Conservation (phyloP, 2,797 vertebrate species). For the Pogoniulus pusillus region DNA sequence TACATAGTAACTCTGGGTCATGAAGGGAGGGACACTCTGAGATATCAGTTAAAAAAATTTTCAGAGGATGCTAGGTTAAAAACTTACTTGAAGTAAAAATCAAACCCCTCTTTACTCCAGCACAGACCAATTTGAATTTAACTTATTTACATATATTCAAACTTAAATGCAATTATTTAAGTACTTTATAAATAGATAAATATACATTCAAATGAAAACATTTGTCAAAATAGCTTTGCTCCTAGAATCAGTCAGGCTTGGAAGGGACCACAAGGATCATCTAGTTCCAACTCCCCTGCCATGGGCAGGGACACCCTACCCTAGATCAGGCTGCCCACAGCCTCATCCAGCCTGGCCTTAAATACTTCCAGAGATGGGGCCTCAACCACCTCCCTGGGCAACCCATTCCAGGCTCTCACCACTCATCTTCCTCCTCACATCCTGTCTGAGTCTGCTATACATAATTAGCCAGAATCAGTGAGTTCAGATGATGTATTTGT, state of each 20-base stretch:
- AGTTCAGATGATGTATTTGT: not conserved
- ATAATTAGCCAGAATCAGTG: not conserved
- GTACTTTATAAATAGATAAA: not conserved
- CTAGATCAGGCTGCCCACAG: too few relatives aligned
- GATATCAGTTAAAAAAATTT: conserved; percentile 42
- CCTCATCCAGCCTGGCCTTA: too few relatives aligned
- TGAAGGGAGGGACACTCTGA: not conserved
- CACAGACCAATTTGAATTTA: not conserved
- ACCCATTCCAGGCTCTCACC: too few relatives aligned
- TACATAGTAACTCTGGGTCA: conserved; percentile 4
- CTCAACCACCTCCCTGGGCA: too few relatives aligned
- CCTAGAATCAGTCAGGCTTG: too few relatives aligned
- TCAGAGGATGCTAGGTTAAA: not conserved
- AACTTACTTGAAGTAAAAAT: conserved; percentile 12
- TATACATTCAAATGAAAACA: not conserved
- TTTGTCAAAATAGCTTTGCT: not conserved
- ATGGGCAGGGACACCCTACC: too few relatives aligned
- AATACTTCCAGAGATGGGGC: too few relatives aligned
- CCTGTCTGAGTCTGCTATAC: too few relatives aligned
- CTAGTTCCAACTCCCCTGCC: too few relatives aligned
- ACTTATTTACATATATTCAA: not conserved
- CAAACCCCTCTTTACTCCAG: not conserved
- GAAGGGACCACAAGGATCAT: too few relatives aligned
- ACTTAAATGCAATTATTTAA: not conserved
- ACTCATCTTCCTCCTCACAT: too few relatives aligned